A percentile compares a stretch with the other conserved stretches of the same genome.
These are phyloP conservation scores for Gambelia wislizenii DNA, from an alignment of 2,797 vertebrate species.

Conservation along the genomic window DNA sequence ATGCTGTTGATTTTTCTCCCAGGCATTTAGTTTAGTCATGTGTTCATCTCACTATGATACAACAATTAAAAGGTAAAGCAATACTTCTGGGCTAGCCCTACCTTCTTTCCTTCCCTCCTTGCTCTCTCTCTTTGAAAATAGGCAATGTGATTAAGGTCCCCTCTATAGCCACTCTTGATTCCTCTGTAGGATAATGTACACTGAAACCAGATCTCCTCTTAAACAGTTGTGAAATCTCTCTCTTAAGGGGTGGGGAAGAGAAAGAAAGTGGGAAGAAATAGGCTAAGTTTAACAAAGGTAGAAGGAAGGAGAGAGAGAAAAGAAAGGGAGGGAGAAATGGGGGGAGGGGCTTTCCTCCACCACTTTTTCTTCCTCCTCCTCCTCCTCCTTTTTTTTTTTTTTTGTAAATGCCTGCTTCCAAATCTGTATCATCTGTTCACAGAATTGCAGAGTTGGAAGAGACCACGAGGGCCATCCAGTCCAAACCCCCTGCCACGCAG, in stretches of 20 bases:
- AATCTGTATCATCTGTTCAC: constrained; percentile 51
- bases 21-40: constrained; percentile 3
- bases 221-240: constrained; percentile 62
- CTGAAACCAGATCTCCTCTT: constrained; percentile 68
- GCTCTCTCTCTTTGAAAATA: constrained; percentile 35
- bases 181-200: constrained; percentile 37
- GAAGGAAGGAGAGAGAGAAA: constrained; percentile 31
- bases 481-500: no score
- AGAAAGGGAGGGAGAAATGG: constrained; percentile 28
- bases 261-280: no score
- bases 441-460: no score
- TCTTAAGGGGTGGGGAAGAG: neutral
- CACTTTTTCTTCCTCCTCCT: neutral
- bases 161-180: constrained; percentile 56
- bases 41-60: constrained; percentile 18
- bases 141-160: constrained; percentile 56
- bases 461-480: no score
- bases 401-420: constrained; percentile 46
- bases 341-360: neutral
- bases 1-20: neutral
- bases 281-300: no score
- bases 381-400: constrained; percentile 28
- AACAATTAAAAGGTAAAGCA: constrained; percentile 60
- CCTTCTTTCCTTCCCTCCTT: neutral
- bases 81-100: constrained; percentile 36